These are phyloP conservation scores for Cichlasoma orientale DNA, from an alignment of 2,797 vertebrate species.

Conservation along the genomic window DNA sequence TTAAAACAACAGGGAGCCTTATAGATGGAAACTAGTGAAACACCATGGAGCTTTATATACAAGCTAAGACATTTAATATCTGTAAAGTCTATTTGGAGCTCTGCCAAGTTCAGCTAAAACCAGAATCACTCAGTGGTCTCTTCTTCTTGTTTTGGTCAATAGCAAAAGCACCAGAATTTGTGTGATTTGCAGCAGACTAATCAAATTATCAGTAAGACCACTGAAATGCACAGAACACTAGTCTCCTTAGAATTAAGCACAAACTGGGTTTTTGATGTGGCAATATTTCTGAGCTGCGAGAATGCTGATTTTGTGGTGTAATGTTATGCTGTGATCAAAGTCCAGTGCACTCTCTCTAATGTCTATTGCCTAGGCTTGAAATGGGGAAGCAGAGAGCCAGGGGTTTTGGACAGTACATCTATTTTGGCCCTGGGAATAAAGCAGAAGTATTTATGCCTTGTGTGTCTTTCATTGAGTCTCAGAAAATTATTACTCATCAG, in stretches of 20 bases:
- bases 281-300: slow-evolving; percentile 22
- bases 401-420: not conserved
- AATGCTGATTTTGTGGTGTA: slow-evolving; percentile 8
- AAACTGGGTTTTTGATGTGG: slow-evolving; percentile 28
- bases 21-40: not conserved
- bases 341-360: not conserved
- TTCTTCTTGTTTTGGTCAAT: slow-evolving; percentile 26
- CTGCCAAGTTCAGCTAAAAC: slow-evolving; percentile 15
- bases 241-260: slow-evolving; percentile 24
- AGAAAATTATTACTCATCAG: not conserved
- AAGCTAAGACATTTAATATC: slow-evolving; percentile 27
- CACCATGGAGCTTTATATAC: slow-evolving; percentile 12
- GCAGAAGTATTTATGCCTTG: slow-evolving; percentile 23
- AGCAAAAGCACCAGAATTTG: slow-evolving; percentile 25
- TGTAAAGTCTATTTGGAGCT: slow-evolving; percentile 5
- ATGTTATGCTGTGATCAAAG: slow-evolving; percentile 1
- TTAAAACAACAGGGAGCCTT: slow-evolving; percentile 32
- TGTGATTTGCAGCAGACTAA: slow-evolving; percentile 18
- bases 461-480: slow-evolving; percentile 9
- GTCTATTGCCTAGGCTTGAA: slow-evolving; percentile 9
- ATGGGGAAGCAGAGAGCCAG: slow-evolving; percentile 18
- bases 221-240: not conserved
- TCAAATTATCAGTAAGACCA: slow-evolving; percentile 27
- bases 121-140: not conserved
- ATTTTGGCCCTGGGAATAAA: slow-evolving; percentile 1